phyloP scores from a whole-genome alignment of 2,113 vertebrate species.

The Ciconia boyciana region DNA sequence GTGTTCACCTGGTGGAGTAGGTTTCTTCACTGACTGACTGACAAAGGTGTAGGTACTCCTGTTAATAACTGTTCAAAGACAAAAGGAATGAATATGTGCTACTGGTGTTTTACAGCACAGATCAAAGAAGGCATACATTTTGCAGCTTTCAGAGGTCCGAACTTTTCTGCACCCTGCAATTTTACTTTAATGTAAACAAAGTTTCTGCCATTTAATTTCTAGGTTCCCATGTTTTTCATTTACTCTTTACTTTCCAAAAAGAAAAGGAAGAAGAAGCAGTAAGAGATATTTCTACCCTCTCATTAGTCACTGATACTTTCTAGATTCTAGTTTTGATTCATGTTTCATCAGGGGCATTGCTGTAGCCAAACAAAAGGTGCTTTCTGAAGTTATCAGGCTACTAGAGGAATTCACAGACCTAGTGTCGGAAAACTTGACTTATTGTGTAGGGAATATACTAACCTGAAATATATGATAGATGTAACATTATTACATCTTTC shows the following conservation, averaged over 20 bases:
- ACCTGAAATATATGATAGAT: neutral
- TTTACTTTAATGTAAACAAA: neutral
- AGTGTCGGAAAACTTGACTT: neutral
- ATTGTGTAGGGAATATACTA: neutral
- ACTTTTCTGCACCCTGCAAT: neutral
- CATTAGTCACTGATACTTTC: neutral
- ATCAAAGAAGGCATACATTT: neutral
- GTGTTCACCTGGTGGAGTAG: neutral
- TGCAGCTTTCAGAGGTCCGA: neutral
- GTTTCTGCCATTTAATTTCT: neutral
- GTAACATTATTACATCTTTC: neutral
- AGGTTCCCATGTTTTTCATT: neutral
- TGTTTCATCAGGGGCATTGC: fast-evolving
- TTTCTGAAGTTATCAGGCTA: neutral
- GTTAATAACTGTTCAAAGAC: neutral
- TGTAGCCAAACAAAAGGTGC: neutral
- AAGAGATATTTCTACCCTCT: neutral
- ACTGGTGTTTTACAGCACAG: neutral
- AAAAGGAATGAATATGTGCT: neutral
- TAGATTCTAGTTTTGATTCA: neutral
- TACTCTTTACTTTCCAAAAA: neutral
- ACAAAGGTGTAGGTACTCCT: neutral
- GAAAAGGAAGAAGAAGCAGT: neutral
- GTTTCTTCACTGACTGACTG: neutral
- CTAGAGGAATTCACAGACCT: neutral